A percentile compares a stretch with the other conserved stretches of the same genome.
These are phyloP conservation scores for Nyctereutes procyonoides DNA, from an alignment of 2,113 vertebrate genomes.

Conservation along the genomic window DNA sequence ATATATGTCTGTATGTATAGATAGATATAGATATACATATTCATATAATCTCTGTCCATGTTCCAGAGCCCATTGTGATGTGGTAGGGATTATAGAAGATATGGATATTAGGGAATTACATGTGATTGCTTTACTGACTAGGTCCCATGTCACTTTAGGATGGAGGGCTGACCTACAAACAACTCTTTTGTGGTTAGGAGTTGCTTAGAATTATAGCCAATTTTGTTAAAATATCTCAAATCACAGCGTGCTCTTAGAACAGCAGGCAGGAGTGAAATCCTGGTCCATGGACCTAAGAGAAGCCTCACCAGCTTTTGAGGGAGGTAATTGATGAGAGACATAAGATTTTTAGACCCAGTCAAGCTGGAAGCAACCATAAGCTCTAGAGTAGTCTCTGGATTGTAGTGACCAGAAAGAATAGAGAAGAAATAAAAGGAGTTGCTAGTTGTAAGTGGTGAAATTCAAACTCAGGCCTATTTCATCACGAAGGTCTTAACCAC, in stretches of 20 bases:
- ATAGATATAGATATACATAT: neutral
- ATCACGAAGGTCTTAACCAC: neutral
- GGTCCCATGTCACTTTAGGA: neutral
- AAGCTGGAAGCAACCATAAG: neutral
- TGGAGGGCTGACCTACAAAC: neutral
- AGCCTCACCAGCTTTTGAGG: neutral
- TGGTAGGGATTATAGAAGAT: neutral
- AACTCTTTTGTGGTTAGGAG: neutral
- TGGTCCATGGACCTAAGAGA: neutral
- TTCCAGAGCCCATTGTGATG: neutral
- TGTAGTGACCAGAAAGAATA: neutral
- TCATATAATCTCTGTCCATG: neutral
- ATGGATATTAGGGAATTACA: neutral
- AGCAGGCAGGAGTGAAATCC: neutral
- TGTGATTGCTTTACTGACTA: neutral
- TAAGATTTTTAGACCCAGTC: neutral
- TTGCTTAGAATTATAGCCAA: neutral
- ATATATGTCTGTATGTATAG: neutral
- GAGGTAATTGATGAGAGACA: neutral
- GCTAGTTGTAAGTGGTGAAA: neutral
- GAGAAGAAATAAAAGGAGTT: neutral
- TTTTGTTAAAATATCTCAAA: neutral
- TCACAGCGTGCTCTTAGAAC: neutral
- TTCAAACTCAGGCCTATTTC: neutral
- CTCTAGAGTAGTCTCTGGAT: neutral